Evolutionary conservation across 2,113 vertebrate genomes (phyloP).

Genomic region (Theristicus caerulescens): DNA sequence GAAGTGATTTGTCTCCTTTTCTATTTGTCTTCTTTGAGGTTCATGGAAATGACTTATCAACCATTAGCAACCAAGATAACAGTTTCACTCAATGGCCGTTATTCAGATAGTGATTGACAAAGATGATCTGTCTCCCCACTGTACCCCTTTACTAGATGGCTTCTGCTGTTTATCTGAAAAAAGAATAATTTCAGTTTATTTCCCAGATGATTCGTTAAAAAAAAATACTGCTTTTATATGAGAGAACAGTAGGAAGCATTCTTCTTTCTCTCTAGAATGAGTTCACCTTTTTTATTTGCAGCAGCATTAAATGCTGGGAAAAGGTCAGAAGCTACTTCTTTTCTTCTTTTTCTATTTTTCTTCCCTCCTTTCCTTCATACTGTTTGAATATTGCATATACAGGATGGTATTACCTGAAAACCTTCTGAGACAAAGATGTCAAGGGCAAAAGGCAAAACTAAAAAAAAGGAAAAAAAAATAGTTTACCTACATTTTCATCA

Average conservation of each 20-base stretch:
- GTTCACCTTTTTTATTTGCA: constrained; percentile 2
- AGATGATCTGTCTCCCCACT: neutral
- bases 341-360: too few relatives aligned
- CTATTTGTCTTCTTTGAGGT: neutral
- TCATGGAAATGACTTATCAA: neutral
- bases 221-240: neutral
- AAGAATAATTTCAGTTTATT: neutral
- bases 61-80: constrained; percentile 3
- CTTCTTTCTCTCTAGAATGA: neutral
- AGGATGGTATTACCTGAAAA: neutral
- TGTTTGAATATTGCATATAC: neutral
- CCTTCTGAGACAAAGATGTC: neutral
- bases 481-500: neutral
- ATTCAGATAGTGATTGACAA: constrained; percentile 38
- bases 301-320: neutral
- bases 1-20: neutral
- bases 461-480: fast-evolving
- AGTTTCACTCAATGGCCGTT: constrained; percentile 13
- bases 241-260: neutral
- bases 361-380: neutral
- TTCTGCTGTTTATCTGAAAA: neutral
- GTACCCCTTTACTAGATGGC: neutral
- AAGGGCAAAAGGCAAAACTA: neutral
- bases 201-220: neutral
- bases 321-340: neutral